Conservation (phyloP, 2,888 invertebrate species). For the Chrysodeixis includens region DNA sequence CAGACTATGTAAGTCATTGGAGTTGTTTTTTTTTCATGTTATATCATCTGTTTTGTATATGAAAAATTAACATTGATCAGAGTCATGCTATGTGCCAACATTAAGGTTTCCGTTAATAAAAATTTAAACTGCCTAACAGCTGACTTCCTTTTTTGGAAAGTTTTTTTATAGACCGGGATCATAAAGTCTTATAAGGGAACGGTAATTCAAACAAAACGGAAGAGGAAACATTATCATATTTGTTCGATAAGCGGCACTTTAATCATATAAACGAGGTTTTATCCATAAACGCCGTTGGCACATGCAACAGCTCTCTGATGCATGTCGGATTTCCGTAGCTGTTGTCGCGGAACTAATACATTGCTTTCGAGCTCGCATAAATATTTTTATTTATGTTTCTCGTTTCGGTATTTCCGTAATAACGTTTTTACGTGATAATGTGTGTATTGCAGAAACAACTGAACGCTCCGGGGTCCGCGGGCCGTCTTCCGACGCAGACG, state of each 20-base stretch:
- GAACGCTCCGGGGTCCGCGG: conserved; percentile 62
- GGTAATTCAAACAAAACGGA: not conserved
- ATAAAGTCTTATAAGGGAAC: not conserved
- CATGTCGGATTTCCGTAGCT: conserved; percentile 2
- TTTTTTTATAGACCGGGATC: not conserved
- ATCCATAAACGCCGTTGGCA: not conserved
- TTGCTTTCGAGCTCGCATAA: not conserved
- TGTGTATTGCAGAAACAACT: conserved; percentile 77
- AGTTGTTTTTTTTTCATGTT: not conserved
- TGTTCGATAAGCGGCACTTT: not conserved
- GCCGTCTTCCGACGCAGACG: conserved; percentile 77
- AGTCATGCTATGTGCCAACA: too few relatives aligned
- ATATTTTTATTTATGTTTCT: not conserved
- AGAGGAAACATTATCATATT: not conserved
- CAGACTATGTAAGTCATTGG: not conserved
- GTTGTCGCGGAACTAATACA: not conserved
- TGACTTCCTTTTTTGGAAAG: not conserved
- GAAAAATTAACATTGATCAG: too few relatives aligned
- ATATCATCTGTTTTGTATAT: too few relatives aligned
- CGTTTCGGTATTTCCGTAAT: not conserved
- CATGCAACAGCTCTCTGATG: not conserved
- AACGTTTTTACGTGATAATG: not conserved
- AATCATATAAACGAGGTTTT: not conserved
- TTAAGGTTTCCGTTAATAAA: too few relatives aligned
- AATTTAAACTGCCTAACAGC: not conserved